Conservation (phyloP, 92 coral and sea anemone species). For the Meandrina meandrites region DNA sequence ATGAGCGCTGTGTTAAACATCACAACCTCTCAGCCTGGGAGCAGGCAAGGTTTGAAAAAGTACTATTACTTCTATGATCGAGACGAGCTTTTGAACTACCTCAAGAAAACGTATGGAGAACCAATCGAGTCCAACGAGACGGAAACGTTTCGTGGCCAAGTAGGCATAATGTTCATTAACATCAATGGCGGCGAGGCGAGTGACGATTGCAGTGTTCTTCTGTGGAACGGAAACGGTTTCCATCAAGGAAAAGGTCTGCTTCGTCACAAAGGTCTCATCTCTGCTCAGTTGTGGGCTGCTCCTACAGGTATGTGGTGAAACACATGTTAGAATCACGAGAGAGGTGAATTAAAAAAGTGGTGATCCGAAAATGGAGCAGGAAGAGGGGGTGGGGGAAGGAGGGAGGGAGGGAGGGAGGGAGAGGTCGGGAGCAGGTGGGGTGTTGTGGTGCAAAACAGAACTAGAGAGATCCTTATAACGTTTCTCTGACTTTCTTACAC, state of each 20-base stretch:
- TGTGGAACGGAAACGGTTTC: constrained; percentile 80
- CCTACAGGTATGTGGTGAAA: constrained; percentile 60
- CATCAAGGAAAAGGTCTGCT: constrained; percentile 67
- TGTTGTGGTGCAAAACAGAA: no score
- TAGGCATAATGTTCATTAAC: constrained; percentile 73
- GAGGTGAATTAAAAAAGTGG: not conserved
- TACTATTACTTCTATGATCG: constrained; percentile 30
- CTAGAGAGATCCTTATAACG: no score
- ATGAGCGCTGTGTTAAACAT: constrained; percentile 71
- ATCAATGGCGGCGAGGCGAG: constrained; percentile 21
- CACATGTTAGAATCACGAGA: not conserved
- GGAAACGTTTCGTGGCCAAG: constrained; percentile 40
- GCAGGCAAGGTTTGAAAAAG: not conserved
- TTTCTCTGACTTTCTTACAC: not conserved
- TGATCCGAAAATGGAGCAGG: not conserved
- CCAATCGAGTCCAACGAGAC: constrained; percentile 14
- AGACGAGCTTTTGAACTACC: constrained; percentile 7
- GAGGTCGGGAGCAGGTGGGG: no score
- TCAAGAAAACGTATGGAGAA: constrained; percentile 19
- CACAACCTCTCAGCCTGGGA: not conserved
- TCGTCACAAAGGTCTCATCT: constrained; percentile 49
- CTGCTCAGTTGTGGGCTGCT: constrained; percentile 74
- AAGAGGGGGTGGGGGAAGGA: no score
- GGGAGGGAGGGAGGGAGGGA: no score
- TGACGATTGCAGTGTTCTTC: constrained; percentile 60